Base-by-base conservation (phyloP, 2,888 invertebrate genomes). In the Cantharis flavilabris region DNA sequence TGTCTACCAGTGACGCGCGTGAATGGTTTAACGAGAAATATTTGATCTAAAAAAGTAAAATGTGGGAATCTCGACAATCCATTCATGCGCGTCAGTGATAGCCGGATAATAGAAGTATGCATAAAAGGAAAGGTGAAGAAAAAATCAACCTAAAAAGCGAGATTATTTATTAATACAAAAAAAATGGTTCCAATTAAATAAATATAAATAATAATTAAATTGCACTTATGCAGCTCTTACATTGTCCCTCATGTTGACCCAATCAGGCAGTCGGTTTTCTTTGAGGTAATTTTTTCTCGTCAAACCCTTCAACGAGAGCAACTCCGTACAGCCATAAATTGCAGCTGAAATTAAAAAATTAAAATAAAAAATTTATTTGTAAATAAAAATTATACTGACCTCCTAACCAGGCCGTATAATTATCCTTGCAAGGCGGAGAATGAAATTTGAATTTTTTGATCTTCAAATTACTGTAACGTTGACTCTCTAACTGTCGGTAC, bases 401-500 rank as follows among this genome's bases (percentile, higher is more conserved):
- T 87, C 98, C 98, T 28, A 96, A 89, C 98, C 98, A 98, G 62
- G 95, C 93, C 11, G 93, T 92, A 85, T 93, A 94, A 89, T 97
- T 98, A 75, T 93, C 93, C 86, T 94, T 94, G 33, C 94, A 92
- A 14, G 97, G 96, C 62, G 95, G 90, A 3, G 89, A 88, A 89
- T 97, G 97, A 87, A 98, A 96, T 88, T 94, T 94, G 86, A 98
- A 94, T 26, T 89, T 89, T 74, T 91, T 89, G 20, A 94, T 85
- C 80, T 91, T 91, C 64, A 95, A 88, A 80, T 91, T 90, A 0
- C 90, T 90, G 81, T 90, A 90, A 87, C 95, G 94, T 62, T 91
- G 90, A 81, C 90, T 90, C 26, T 90, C 87, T n/a, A 94, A 86
- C 67, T 96, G 90, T 76, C 90, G 85, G 33, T 92, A 89, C 75